Base-by-base conservation (phyloP, 2,113 vertebrate genomes). In the Ondatra zibethicus region DNA sequence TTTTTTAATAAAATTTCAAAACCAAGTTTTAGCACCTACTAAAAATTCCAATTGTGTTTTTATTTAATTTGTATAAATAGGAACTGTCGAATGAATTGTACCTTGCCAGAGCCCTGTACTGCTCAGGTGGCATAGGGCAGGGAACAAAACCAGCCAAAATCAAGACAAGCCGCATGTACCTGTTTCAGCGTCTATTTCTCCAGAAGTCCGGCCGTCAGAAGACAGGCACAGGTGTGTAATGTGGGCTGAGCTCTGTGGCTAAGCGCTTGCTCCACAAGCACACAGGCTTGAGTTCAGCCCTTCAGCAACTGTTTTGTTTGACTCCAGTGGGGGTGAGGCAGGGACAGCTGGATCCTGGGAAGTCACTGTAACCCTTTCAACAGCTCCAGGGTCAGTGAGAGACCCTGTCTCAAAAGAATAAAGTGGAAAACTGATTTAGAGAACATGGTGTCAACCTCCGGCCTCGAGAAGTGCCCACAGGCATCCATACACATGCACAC, bases 1-100 rank as follows among this genome's bases (percentile, higher is more conserved):
- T 99, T 99, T 99, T 99, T 98, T 99, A 99, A 99, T 99, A 99
- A 99, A 99, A 99, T 88, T 98, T 98, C 97, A 98, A 99, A 98
- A 99, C 98, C 97, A 97, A 98, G 97, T 98, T 98, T 98, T 98
- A 98, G 97, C 98, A 98, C 98, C 98, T 98, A 98, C 92, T 98
- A 98, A 97, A 98, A 97, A 84, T 94, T 97, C 97, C 91, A 70
- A 42, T 76, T 85, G 97, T 77, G 95, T 96, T 93, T 97, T 98
- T 96, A 96, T 97, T 97, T 96, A 68, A 91, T 89, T 92, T 96
- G 14, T 91, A 96, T 31, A 94, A 94, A 36, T 72, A 68, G 86
- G 50, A 77, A 91, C 42, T 94, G 91, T 52, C 25, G 23, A 88
- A 50, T 96, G n/a, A 73, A 2, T 77, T 81, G 27, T 19, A 63